Evolutionary conservation across 2,888 invertebrate genomes (phyloP), one percentile per base, ranked within the genome.

Genomic region (Ormyrus rosae): DNA sequence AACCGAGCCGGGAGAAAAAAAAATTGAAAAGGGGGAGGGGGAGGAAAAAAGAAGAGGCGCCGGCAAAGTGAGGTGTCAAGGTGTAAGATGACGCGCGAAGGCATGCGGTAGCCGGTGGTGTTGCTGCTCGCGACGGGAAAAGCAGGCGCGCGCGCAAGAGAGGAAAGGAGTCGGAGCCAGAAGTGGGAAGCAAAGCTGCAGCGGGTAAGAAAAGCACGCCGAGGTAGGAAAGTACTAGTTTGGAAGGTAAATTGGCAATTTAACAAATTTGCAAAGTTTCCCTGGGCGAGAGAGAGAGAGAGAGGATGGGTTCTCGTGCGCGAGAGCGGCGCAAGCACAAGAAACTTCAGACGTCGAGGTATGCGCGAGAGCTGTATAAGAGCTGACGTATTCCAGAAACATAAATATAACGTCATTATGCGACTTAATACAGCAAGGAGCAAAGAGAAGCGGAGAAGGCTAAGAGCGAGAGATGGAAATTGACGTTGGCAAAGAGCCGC

Each of bases 201-300:
- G 48, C 55, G 67, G 48, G 67, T 64, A 6, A 50, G 34, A 67
- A 13, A 13, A 55, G 50, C 8, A 53, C 13, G 53, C 45, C 61
- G 19, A 10, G 56, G 74, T 48, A 70, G 74, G 63, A 77, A 78
- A 76, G 84, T 84, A 85, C 86, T 86, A 87, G 89, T 89, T 89
- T 87, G 85, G 86, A 88, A 89, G 89, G 88, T 89, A 89, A 89
- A 89, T 89, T 90, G 89, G 86, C 87, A 89, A 89, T 90, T 90
- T 89, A 89, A 89, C 88, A 89, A 90, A 90, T 89, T 89, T 89
- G 84, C 88, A 87, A 89, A 89, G 86, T 89, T 89, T 81, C 81
- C 81, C 34, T 34, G 34, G 34, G 34, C 34, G 34, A 34, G 34
- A 19, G 34, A 34, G 34, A 13, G 34, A 13, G 19, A 19, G 34